phyloP scores from a whole-genome alignment of 2,797 vertebrate genomes.

The Setipinna tenuifilis region DNA sequence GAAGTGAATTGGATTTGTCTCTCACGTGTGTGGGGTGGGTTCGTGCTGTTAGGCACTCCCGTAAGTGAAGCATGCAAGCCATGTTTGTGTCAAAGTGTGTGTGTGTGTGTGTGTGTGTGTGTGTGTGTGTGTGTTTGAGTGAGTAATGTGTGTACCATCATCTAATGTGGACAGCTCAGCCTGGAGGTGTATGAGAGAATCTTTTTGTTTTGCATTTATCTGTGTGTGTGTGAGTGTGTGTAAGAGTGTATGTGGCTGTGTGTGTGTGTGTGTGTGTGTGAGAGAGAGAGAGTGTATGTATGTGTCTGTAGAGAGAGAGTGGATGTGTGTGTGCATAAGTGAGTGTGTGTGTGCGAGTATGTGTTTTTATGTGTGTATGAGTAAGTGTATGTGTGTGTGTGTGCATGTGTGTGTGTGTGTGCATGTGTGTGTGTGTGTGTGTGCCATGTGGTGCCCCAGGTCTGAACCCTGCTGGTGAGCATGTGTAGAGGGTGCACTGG shows the following conservation, averaged over 20 bases:
- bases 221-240: too few relatives aligned
- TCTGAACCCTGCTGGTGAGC: constrained; percentile 45
- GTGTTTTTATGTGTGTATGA: background rate
- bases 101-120: too few relatives aligned
- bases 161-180: too few relatives aligned
- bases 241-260: background rate
- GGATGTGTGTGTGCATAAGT: background rate
- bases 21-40: too few relatives aligned
- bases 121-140: too few relatives aligned
- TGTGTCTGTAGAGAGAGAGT: background rate
- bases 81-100: too few relatives aligned
- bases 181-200: too few relatives aligned
- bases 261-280: background rate
- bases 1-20: too few relatives aligned
- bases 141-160: too few relatives aligned
- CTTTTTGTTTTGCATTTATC: too few relatives aligned
- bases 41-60: too few relatives aligned
- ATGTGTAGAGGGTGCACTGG: constrained; percentile 52
- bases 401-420: background rate
- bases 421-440: background rate
- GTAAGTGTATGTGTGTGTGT: background rate
- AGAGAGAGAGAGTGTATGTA: background rate
- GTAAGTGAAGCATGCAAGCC: too few relatives aligned
- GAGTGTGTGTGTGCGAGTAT: constrained; percentile 44
- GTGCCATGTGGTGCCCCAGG: constrained; percentile 39